These are phyloP conservation scores for Aldrovandia affinis DNA, from an alignment of 2,797 vertebrate genomes.

Conservation along the genomic window DNA sequence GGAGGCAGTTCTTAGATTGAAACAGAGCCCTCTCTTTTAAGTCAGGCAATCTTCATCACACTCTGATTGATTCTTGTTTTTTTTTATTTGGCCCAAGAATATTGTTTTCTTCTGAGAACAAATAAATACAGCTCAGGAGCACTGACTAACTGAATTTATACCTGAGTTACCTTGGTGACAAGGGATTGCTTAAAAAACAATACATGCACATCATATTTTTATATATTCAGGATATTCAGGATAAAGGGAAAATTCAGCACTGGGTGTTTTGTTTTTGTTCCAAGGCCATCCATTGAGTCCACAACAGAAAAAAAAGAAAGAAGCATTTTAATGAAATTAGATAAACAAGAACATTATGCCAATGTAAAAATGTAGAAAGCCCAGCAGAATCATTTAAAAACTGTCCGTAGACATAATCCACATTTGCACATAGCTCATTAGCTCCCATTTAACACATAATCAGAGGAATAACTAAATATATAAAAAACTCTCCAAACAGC, in stretches of 20 bases:
- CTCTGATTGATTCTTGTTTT: slow-evolving; percentile 18
- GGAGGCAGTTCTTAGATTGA: slow-evolving; percentile 16
- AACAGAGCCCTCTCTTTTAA: not conserved
- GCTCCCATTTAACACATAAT: not conserved
- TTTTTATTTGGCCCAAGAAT: slow-evolving; percentile 15
- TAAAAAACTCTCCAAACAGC: slow-evolving; percentile 10
- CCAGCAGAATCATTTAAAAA: slow-evolving; percentile 13
- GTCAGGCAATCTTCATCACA: slow-evolving; percentile 7
- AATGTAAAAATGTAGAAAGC: not conserved
- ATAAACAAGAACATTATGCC: slow-evolving; percentile 12
- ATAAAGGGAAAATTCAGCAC: slow-evolving; percentile 1
- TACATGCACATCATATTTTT: not conserved
- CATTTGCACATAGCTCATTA: not conserved
- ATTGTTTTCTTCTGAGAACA: slow-evolving; percentile 3
- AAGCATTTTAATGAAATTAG: not conserved
- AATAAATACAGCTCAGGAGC: not conserved
- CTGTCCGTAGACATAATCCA: not conserved
- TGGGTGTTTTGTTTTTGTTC: not conserved
- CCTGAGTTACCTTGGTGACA: slow-evolving; percentile 3
- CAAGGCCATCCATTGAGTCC: not conserved
- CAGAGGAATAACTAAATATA: not conserved
- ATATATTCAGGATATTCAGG: not conserved
- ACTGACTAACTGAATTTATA: not conserved
- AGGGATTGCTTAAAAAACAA: not conserved
- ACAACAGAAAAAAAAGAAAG: not conserved